These are phyloP conservation scores for Lepidochrysops patricia DNA, from an alignment of 2,888 invertebrate genomes.

Conservation along the genomic window DNA sequence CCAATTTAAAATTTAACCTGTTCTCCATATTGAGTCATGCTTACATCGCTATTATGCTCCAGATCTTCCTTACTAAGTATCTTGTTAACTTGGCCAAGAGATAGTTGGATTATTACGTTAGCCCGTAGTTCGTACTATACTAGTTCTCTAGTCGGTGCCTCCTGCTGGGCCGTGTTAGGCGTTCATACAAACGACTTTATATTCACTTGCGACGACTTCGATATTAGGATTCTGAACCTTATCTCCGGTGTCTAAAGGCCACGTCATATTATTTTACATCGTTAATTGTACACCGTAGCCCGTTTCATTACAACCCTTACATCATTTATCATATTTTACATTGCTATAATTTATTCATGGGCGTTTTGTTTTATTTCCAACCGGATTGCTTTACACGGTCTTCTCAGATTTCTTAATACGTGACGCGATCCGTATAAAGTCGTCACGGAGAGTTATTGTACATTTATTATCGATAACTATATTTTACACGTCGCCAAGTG, in stretches of 20 bases:
- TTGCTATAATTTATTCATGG: conserved; percentile 70
- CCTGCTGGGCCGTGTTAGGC: conserved; percentile 70
- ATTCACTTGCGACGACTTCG: conserved; percentile 39
- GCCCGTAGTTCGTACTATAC: conserved; percentile 60
- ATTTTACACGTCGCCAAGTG: conserved; percentile 66
- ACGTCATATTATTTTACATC: conserved; percentile 30
- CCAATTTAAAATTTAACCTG: conserved; percentile 38
- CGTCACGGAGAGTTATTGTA: conserved; percentile 50
- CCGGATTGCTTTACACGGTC: conserved; percentile 59
- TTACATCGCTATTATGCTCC: conserved; percentile 27
- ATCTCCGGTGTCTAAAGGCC: conserved; percentile 22
- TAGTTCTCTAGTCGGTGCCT: conserved; percentile 63
- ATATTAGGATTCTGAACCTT: conserved; percentile 33
- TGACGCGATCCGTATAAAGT: conserved; percentile 59
- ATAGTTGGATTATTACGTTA: conserved; percentile 66
- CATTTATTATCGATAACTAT: conserved; percentile 64
- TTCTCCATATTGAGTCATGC: conserved; percentile 21
- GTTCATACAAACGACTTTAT: conserved; percentile 44
- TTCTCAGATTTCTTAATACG: conserved; percentile 65
- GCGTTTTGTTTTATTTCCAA: conserved; percentile 58
- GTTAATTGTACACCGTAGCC: conserved; percentile 50
- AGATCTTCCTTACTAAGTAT: conserved; percentile 34
- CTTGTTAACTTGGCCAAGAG: conserved; percentile 49
- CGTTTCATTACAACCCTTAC: conserved; percentile 66
- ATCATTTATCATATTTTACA: conserved; percentile 73